Evolutionary conservation across 2,797 vertebrate genomes (phyloP).

Genomic region (Crocodylus rhombifer): DNA sequence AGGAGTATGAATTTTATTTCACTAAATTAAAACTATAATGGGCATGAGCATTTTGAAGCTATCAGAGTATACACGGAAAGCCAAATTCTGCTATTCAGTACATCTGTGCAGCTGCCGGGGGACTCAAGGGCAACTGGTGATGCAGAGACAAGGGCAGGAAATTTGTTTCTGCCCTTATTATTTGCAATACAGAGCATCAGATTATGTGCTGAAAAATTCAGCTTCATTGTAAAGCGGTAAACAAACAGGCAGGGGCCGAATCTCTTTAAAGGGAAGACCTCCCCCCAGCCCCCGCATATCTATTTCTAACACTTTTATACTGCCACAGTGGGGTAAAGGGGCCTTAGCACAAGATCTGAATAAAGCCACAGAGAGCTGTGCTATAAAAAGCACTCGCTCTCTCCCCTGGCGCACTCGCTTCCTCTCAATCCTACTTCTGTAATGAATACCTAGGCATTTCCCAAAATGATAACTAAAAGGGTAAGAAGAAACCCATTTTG

Average conservation of each 20-base stretch:
- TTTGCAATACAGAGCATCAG: rapidly evolving
- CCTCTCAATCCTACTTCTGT: neutral
- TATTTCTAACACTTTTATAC: neutral
- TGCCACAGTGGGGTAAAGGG: neutral
- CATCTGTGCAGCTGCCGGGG: neutral
- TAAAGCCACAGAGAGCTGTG: neutral
- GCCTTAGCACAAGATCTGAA: neutral
- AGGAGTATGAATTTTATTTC: conserved; percentile 33
- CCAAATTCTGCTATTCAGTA: neutral
- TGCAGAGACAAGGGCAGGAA: neutral
- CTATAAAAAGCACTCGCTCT: neutral
- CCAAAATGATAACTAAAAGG: neutral
- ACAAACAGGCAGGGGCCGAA: neutral
- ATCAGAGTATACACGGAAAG: conserved; percentile 1
- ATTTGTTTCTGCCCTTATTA: neutral
- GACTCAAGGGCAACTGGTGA: neutral
- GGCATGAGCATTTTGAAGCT: neutral
- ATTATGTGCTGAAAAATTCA: neutral
- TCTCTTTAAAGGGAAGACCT: neutral
- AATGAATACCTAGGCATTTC: conserved; percentile 6
- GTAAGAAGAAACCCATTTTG: neutral
- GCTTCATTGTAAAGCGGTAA: neutral
- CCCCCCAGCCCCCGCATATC: neutral
- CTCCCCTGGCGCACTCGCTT: neutral
- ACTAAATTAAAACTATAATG: conserved; percentile 44